A percentile compares a stretch with the other conserved stretches of the same genome.
These are phyloP conservation scores for Bettongia penicillata DNA, from an alignment of 2,113 vertebrate genomes.

Conservation along the genomic window DNA sequence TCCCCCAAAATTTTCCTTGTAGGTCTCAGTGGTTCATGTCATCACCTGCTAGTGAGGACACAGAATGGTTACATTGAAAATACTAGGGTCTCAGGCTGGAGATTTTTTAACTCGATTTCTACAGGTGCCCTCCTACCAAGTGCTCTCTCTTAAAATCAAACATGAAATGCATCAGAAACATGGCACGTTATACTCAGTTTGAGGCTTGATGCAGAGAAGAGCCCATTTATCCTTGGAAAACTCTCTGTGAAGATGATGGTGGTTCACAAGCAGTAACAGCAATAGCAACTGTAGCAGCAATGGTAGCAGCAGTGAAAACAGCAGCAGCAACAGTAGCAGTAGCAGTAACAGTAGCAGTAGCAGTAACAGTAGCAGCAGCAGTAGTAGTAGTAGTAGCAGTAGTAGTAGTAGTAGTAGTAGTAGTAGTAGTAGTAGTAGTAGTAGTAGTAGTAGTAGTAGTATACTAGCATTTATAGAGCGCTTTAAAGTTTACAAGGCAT, in stretches of 20 bases:
- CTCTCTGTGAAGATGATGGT: no score
- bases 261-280: background rate
- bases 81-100: background rate
- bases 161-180: background rate
- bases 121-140: background rate
- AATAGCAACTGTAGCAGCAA: no score
- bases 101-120: background rate
- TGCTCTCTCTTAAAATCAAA: background rate
- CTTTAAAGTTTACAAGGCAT: background rate
- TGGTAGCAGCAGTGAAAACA: no score
- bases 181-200: background rate
- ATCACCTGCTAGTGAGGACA: background rate
- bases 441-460: no score
- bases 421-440: no score
- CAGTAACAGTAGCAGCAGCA: no score
- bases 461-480: background rate
- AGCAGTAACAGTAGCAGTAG: no score
- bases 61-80: background rate
- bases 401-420: no score
- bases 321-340: no score
- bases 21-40: background rate
- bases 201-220: no score
- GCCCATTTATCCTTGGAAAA: no score
- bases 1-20: background rate
- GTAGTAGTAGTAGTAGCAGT: no score